These are phyloP conservation scores for Dasysyrphus tricinctus DNA, from an alignment of 2,888 invertebrate species.

Conservation along the genomic window DNA sequence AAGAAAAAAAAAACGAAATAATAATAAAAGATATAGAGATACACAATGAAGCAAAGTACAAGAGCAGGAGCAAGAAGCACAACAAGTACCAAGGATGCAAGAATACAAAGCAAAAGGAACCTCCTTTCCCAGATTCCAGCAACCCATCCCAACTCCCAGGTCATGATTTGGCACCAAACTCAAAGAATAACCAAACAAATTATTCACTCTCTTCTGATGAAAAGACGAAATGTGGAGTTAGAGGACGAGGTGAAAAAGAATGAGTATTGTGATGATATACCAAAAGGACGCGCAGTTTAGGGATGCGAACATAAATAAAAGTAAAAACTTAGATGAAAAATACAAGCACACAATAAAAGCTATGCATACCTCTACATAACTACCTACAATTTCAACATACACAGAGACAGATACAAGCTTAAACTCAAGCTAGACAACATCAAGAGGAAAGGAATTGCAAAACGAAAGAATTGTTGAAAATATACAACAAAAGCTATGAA, in stretches of 20 bases:
- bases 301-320: conserved; percentile 27
- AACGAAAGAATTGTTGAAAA: conserved; percentile 8
- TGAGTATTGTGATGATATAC: conserved; percentile 40
- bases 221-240: conserved; percentile 2
- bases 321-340: conserved; percentile 34
- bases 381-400: background rate
- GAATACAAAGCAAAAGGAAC: conserved; percentile 25
- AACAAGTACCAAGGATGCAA: conserved; percentile 20
- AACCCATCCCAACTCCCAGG: conserved; percentile 14
- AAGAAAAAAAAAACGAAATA: conserved; percentile 14
- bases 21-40: conserved; percentile 26
- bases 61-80: background rate
- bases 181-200: conserved; percentile 62
- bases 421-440: background rate
- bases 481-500: conserved; percentile 18
- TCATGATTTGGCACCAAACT: conserved; percentile 54
- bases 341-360: conserved; percentile 3
- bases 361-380: background rate
- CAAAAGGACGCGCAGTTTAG: conserved; percentile 30
- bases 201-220: conserved; percentile 54
- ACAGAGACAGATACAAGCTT: background rate
- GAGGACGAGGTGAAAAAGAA: conserved; percentile 36
- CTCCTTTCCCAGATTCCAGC: conserved; percentile 4
- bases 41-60: conserved; percentile 33
- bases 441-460: conserved; percentile 14